Conservation (phyloP, 1,140 invertebrate genomes). For the Hesperophylax magnus region DNA sequence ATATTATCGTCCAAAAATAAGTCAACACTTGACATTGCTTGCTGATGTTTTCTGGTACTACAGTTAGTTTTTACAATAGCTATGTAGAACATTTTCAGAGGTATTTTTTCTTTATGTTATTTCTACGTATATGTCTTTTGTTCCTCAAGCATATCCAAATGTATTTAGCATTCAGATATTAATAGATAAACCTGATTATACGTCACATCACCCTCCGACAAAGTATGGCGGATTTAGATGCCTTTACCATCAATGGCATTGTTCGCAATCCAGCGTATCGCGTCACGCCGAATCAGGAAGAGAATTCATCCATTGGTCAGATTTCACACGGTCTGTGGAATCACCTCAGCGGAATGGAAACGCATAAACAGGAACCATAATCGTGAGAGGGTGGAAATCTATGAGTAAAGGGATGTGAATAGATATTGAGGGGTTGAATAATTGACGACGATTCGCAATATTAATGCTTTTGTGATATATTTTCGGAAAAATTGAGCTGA, state of each 20-base stretch:
- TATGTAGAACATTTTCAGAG: too few relatives aligned
- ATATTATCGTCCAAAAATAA: too few relatives aligned
- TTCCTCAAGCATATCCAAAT: too few relatives aligned
- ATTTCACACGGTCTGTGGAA: constrained; percentile 47
- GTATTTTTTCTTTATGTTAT: too few relatives aligned
- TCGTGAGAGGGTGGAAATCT: not conserved
- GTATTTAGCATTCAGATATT: too few relatives aligned
- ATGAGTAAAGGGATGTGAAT: not conserved
- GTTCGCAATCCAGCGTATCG: not conserved
- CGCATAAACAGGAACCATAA: constrained; percentile 27
- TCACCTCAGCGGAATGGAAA: constrained; percentile 37
- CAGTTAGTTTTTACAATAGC: too few relatives aligned
- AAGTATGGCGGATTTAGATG: not conserved
- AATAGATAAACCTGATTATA: not conserved
- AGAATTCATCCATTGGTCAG: constrained; percentile 44
- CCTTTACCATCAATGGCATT: constrained; percentile 19
- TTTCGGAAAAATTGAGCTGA: too few relatives aligned
- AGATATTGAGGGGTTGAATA: constrained; percentile 1
- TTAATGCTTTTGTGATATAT: not conserved
- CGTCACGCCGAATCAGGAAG: not conserved
- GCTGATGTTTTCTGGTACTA: too few relatives aligned
- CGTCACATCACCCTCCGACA: not conserved
- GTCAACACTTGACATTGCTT: too few relatives aligned
- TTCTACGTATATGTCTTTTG: too few relatives aligned
- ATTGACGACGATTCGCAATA: not conserved